Evolutionary conservation across 2,797 vertebrate genomes (phyloP), one percentile per base, ranked within the genome.

Genomic region (Darevskia nairensis): DNA sequence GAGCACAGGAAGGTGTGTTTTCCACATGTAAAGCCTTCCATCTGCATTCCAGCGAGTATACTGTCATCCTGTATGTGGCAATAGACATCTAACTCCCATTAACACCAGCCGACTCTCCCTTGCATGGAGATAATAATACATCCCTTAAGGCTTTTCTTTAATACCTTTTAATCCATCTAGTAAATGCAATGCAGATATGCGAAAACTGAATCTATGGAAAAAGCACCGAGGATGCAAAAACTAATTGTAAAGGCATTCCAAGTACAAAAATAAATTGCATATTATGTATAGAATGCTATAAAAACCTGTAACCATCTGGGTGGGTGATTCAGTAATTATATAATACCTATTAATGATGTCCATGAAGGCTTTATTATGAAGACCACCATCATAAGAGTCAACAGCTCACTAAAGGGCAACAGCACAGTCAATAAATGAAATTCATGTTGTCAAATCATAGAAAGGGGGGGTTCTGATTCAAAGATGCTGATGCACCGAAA

Each of bases 241-340:
- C 88, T 94, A 84, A 94, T 93, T 92, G 92, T 76, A 89, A 89
- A 82, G 91, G 84, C 86, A 86, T 95, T 92, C 91, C 86, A 93
- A 84, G 82, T 91, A 88, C 86, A 89, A 85, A 93, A 61, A 44
- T 2, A 55, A 94, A 68, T 46, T 92, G 84, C 86, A 92, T 92
- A 87, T 92, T 93, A 92, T 91, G 68, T 74, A 78, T 68, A 84
- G 41, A 88, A 92, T 91, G 89, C 82, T 66, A 92, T 55, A 55
- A 55, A 55, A 77, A 86, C 80, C 84, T 91, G 74, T 91, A 89
- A 91, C 79, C 88, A 93, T 29, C 29, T 68, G 29, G 39, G 35
- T 71, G 32, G 27, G 46, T 59, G 64, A 55, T 69, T 71, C 75
- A 17, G 80, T n/a, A 50, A 64, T 68, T 89, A 59, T 29, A 92